Evolutionary conservation across 2,113 vertebrate genomes (phyloP).

Genomic region (Martes martes): DNA sequence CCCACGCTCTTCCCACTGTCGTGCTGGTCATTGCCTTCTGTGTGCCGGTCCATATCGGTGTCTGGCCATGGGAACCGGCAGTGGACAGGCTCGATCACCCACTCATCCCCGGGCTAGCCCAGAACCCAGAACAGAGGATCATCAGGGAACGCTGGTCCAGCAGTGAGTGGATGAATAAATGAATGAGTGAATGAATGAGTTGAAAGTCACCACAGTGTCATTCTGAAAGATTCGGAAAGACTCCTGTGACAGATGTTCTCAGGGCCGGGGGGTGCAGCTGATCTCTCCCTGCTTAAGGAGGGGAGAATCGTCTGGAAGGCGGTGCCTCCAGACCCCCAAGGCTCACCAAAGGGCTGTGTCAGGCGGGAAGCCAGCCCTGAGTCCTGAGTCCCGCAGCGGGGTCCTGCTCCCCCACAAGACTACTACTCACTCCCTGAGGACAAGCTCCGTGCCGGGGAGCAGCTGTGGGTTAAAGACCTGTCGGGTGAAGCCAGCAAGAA

Average conservation of each 20-base stretch:
- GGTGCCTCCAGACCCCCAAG: not conserved
- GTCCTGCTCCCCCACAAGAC: not conserved
- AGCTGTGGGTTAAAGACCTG: not conserved
- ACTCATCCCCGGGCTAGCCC: not conserved
- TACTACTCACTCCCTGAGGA: not conserved
- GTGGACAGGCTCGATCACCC: not conserved
- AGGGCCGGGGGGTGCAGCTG: not conserved
- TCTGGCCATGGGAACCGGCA: not conserved
- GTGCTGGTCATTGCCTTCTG: not conserved
- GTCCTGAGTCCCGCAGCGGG: not conserved
- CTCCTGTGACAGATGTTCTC: not conserved
- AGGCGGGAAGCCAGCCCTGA: not conserved
- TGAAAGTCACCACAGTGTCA: not conserved
- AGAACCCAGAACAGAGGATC: not conserved
- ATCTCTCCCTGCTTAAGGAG: not conserved
- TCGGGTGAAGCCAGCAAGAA: not conserved
- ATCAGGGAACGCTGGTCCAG: not conserved
- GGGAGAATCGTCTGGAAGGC: not conserved
- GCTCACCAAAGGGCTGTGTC: not conserved
- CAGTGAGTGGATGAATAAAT: not conserved
- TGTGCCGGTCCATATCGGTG: not conserved
- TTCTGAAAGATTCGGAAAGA: not conserved
- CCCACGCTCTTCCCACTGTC: not conserved
- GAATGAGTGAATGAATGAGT: not conserved
- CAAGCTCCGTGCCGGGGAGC: not conserved